Evolutionary conservation across 2,888 invertebrate species (phyloP).

Genomic region (Epistrophe eligans): DNA sequence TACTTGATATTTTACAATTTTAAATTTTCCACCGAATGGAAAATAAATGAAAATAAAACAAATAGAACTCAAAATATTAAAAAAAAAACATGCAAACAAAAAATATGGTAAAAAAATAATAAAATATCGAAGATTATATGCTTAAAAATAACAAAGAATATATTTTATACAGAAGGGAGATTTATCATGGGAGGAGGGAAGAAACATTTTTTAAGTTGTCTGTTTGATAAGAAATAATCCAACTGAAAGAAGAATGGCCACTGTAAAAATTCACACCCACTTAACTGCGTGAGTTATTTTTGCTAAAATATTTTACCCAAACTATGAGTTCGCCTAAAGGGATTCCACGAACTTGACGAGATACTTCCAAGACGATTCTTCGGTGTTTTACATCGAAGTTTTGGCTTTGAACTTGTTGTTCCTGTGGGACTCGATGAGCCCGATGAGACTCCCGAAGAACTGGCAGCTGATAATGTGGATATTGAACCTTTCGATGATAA

Average conservation of each 20-base stretch:
- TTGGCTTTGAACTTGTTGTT: slow-evolving; percentile 82
- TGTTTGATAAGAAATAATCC: slow-evolving; percentile 73
- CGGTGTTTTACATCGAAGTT: slow-evolving; percentile 81
- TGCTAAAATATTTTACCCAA: slow-evolving; percentile 83
- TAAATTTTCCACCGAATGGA: slow-evolving; percentile 58
- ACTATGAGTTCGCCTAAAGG: slow-evolving; percentile 83
- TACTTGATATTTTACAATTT: slow-evolving; percentile 67
- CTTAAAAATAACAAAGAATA: slow-evolving; percentile 29
- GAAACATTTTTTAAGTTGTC: slow-evolving; percentile 56
- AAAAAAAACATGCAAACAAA: slow-evolving; percentile 45
- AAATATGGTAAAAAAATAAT: background rate
- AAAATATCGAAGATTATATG: slow-evolving; percentile 9
- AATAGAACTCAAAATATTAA: slow-evolving; percentile 28
- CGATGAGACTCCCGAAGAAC: slow-evolving; percentile 83
- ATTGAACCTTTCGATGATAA: slow-evolving; percentile 83
- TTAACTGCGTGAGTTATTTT: slow-evolving; percentile 50
- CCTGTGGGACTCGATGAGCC: slow-evolving; percentile 83
- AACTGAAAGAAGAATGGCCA: slow-evolving; percentile 74
- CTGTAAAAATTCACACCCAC: slow-evolving; percentile 73
- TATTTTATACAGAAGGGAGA: slow-evolving; percentile 53
- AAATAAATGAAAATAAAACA: slow-evolving; percentile 72
- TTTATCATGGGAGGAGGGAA: slow-evolving; percentile 6
- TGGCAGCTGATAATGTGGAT: slow-evolving; percentile 83
- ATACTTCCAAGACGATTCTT: slow-evolving; percentile 83
- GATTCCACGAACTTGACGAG: slow-evolving; percentile 83